These are phyloP conservation scores for Oriolus oriolus DNA, from an alignment of 2,113 vertebrate species.

Conservation along the genomic window DNA sequence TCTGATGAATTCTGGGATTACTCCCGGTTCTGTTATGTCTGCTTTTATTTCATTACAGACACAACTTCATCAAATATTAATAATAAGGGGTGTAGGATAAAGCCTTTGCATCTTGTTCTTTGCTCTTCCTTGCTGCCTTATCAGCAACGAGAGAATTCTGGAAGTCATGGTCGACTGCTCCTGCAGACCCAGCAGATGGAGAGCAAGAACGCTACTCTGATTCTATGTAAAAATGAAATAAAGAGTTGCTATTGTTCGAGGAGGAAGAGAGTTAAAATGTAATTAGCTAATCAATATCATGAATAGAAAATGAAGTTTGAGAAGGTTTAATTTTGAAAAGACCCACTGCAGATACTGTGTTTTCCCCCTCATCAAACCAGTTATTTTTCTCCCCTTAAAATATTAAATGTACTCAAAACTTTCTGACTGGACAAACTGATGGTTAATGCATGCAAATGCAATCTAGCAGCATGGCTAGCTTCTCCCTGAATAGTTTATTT, in stretches of 20 bases:
- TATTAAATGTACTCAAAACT: background rate
- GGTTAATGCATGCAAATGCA: background rate
- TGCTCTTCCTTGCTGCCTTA: background rate
- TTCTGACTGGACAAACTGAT: background rate
- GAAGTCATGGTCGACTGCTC: background rate
- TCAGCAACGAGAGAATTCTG: background rate
- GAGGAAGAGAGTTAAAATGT: background rate
- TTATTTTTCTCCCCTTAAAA: background rate
- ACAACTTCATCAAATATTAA: slow-evolving; percentile 40
- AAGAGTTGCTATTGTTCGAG: background rate
- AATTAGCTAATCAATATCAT: background rate
- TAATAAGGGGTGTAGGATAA: background rate
- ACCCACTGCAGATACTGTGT: background rate
- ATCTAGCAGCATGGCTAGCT: background rate
- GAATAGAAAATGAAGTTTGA: background rate
- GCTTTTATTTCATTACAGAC: slow-evolving; percentile 4
- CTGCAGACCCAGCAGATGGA: slow-evolving; percentile 40
- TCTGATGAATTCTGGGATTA: background rate
- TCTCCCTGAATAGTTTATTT: background rate
- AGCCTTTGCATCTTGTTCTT: background rate
- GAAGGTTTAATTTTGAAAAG: background rate
- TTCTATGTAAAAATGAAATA: background rate
- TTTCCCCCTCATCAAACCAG: background rate
- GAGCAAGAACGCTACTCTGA: background rate
- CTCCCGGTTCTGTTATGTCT: slow-evolving; percentile 6